A percentile compares a stretch with the other conserved stretches of the same genome.
phyloP scores from a whole-genome alignment of 2,888 invertebrate species.

The Microplitis deprimator region DNA sequence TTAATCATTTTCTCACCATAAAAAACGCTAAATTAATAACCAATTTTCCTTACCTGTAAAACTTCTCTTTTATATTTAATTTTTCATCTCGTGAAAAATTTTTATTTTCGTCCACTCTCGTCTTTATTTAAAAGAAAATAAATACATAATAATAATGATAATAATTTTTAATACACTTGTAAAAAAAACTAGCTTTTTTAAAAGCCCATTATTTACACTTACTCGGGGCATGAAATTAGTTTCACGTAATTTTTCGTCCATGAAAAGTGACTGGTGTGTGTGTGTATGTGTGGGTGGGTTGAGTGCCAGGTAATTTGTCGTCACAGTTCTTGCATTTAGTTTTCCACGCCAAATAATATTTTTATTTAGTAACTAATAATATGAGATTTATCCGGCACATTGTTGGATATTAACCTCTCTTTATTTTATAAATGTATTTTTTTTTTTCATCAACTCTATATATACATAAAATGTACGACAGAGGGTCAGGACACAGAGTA shows the following conservation, averaged over 20 bases:
- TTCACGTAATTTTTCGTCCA: not conserved
- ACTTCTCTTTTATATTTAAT: too few relatives aligned
- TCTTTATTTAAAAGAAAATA: too few relatives aligned
- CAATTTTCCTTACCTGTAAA: too few relatives aligned
- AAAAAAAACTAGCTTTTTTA: not conserved
- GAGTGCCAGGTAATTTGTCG: not conserved
- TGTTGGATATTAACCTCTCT: not conserved
- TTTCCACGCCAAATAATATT: not conserved
- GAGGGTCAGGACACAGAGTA: not conserved
- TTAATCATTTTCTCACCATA: too few relatives aligned
- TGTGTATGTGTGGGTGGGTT: not conserved
- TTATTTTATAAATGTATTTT: not conserved
- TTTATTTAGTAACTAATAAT: not conserved
- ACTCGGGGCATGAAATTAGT: not conserved
- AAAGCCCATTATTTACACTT: not conserved
- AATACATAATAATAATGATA: too few relatives aligned
- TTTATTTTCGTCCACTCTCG: too few relatives aligned
- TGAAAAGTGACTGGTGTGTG: not conserved
- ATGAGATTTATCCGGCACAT: not conserved
- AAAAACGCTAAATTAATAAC: too few relatives aligned
- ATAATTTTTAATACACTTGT: too few relatives aligned
- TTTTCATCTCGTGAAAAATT: too few relatives aligned
- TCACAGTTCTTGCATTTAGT: not conserved
- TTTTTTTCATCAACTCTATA: too few relatives aligned
- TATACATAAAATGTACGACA: not conserved